Percentiles rank a stretch among this genome's conserved stretches.
phyloP scores from a whole-genome alignment of 2,797 vertebrate genomes.

The Lepidocolaptes lacrymiger region DNA sequence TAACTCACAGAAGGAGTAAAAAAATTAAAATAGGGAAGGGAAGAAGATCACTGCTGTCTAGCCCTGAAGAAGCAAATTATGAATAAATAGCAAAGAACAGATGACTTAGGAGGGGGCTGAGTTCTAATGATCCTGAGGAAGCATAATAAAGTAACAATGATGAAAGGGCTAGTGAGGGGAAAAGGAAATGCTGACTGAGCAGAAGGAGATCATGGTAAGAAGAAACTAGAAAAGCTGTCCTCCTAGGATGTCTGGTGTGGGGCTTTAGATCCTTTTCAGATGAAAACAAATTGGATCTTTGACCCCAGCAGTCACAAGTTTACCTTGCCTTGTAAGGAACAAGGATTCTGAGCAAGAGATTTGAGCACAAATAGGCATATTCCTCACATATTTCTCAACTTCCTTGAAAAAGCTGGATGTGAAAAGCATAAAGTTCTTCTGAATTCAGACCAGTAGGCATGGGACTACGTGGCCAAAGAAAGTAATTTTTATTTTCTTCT shows the following conservation, averaged over 20 bases:
- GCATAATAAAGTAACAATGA: conserved; percentile 12
- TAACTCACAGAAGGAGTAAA: conserved; percentile 1
- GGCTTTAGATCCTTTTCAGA: not conserved
- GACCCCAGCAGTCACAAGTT: not conserved
- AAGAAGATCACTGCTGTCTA: not conserved
- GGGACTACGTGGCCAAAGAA: not conserved
- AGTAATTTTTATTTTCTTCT: not conserved
- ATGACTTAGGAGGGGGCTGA: not conserved
- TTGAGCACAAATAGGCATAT: not conserved
- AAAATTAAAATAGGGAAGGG: not conserved
- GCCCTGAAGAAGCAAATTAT: not conserved
- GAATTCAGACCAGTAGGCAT: not conserved
- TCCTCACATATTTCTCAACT: not conserved
- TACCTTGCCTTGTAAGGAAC: not conserved
- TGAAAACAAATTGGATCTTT: conserved; percentile 19
- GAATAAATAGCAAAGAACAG: conserved; percentile 8
- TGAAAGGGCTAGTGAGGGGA: conserved; percentile 1
- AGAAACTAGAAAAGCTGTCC: not conserved
- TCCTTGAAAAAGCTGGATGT: not conserved
- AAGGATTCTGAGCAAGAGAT: not conserved
- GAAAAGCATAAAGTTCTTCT: not conserved
- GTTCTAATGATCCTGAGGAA: conserved; percentile 22
- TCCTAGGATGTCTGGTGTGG: not conserved
- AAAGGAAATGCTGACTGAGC: conserved; percentile 61
- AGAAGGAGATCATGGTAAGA: not conserved